These are phyloP conservation scores for Ceraclea dissimilis DNA, from an alignment of 2,888 invertebrate species.

Conservation along the genomic window DNA sequence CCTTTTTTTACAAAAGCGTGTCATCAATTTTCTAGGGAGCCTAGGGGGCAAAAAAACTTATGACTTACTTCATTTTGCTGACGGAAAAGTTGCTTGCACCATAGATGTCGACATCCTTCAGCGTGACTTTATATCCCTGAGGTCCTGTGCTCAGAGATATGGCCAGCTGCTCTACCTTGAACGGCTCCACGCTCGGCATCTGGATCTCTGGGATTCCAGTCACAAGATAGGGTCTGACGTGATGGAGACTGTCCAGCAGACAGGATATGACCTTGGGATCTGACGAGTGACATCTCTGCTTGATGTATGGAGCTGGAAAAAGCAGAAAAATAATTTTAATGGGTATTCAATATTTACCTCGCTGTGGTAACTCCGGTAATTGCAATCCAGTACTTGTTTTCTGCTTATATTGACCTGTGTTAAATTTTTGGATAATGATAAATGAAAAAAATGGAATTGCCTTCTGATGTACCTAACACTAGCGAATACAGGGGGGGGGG, in stretches of 20 bases:
- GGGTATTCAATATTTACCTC: not conserved
- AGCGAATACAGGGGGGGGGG: no score
- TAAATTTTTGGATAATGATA: no score
- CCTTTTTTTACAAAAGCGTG: no score
- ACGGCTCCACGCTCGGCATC: slow-evolving; percentile 60
- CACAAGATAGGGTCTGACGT: slow-evolving; percentile 51
- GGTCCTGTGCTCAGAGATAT: slow-evolving; percentile 49
- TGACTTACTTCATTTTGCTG: slow-evolving; percentile 47
- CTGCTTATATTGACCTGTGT: no score
- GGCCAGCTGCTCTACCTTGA: slow-evolving; percentile 53
- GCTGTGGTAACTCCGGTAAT: no score
- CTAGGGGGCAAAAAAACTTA: no score
- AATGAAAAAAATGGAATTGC: no score
- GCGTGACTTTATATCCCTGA: slow-evolving; percentile 52
- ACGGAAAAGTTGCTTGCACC: slow-evolving; percentile 59
- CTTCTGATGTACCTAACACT: no score
- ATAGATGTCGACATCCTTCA: slow-evolving; percentile 51
- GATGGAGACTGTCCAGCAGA: slow-evolving; percentile 49
- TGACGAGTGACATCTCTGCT: slow-evolving; percentile 52
- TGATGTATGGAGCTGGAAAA: slow-evolving; percentile 54
- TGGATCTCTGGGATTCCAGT: slow-evolving; percentile 58
- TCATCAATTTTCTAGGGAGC: no score
- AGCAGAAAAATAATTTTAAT: slow-evolving; percentile 10
- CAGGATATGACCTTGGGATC: slow-evolving; percentile 55
- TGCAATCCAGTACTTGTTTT: no score